These are phyloP conservation scores for Stramonita haemastoma DNA, from an alignment of 2,888 invertebrate genomes.

Conservation along the genomic window DNA sequence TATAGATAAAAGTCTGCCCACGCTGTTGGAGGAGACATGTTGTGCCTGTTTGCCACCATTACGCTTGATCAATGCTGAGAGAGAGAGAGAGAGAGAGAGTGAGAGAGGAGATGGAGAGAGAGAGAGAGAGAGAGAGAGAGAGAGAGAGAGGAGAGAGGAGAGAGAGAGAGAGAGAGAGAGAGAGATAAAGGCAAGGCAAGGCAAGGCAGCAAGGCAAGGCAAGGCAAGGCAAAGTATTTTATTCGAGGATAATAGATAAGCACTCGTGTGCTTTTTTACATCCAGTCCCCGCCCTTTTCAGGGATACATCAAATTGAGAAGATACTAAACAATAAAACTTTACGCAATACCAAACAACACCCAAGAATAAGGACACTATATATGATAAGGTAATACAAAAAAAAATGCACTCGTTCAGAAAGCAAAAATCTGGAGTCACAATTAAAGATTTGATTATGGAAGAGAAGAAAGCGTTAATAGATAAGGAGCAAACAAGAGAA, in stretches of 20 bases:
- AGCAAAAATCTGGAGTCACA: too few species aligned
- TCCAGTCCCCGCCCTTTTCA: too few species aligned
- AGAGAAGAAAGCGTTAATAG: not conserved
- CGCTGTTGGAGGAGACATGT: not conserved
- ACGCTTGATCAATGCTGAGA: not conserved
- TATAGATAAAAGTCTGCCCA: not conserved
- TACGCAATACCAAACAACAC: too few species aligned
- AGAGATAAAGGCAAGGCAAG: too few species aligned
- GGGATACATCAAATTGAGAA: too few species aligned
- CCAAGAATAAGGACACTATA: too few species aligned
- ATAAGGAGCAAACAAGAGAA: not conserved
- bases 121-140: not conserved
- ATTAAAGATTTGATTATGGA: not conserved
- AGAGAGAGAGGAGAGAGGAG: not conserved
- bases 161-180: not conserved
- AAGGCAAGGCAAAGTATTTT: not conserved
- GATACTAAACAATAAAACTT: too few species aligned
- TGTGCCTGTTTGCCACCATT: not conserved
- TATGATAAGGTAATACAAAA: too few species aligned
- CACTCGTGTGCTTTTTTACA: not conserved
- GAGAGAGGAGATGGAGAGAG: not conserved
- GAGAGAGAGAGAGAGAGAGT: slow-evolving; percentile 18
- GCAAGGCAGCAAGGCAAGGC: not conserved
- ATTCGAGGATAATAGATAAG: not conserved
- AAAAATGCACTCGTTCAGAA: too few species aligned